phyloP scores from a whole-genome alignment of 2,888 invertebrate genomes.

The Argyra leucocephala region DNA sequence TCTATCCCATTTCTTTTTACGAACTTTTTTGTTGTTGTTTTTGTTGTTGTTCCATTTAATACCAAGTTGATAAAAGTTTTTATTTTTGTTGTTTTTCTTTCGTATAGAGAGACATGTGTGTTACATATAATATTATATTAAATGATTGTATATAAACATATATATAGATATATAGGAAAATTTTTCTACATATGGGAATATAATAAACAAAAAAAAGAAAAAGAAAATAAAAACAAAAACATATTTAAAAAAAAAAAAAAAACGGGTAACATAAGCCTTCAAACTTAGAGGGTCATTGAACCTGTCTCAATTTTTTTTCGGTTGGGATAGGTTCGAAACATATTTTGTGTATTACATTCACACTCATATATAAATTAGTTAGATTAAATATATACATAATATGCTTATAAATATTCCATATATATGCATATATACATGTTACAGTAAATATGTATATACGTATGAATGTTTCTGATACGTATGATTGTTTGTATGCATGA shows the following conservation, averaged over 20 bases:
- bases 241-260: not conserved
- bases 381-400: not conserved
- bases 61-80: conserved; percentile 16
- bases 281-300: conserved; percentile 28
- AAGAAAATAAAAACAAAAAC: not conserved
- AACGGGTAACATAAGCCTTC: conserved; percentile 24
- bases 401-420: not conserved
- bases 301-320: conserved; percentile 30
- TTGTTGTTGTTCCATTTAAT: conserved; percentile 7
- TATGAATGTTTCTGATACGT: no score
- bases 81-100: conserved; percentile 15
- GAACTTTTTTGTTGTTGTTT: conserved; percentile 10
- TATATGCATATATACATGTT: not conserved
- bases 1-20: conserved; percentile 9
- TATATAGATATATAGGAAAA: conserved; percentile 16
- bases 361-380: not conserved
- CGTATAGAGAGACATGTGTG: conserved; percentile 21
- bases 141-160: conserved; percentile 17
- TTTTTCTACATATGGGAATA: conserved; percentile 7
- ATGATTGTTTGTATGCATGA: not conserved
- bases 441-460: not conserved
- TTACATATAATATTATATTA: not conserved
- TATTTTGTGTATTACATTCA: not conserved
- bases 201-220: not conserved
- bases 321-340: conserved; percentile 29